A percentile compares a stretch with the other conserved stretches of the same genome.
Conservation (phyloP, 1,140 invertebrate species). For the Lepidurus apus region DNA sequence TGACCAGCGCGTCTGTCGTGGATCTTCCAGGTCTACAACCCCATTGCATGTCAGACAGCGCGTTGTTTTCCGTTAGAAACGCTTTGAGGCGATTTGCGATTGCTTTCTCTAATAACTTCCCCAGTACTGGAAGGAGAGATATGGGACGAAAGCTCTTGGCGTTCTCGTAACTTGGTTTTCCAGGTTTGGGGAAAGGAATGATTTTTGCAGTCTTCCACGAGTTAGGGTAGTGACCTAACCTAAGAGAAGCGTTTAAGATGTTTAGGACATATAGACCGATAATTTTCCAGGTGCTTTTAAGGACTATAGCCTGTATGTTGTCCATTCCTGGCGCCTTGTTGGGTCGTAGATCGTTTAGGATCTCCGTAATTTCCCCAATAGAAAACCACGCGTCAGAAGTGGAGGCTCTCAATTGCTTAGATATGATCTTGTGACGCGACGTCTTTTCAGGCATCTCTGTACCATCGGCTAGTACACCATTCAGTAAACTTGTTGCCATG, state of each 20-base stretch:
- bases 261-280: not conserved
- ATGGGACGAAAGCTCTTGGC: no score
- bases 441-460: not conserved
- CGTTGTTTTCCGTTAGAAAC: not conserved
- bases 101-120: conserved; percentile 14
- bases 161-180: conserved; percentile 23
- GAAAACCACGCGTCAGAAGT: not conserved
- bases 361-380: not conserved
- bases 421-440: not conserved
- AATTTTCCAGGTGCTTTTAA: not conserved
- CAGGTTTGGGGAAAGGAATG: not conserved
- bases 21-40: conserved; percentile 10
- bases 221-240: conserved; percentile 16
- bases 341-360: not conserved
- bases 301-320: not conserved
- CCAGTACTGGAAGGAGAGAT: not conserved
- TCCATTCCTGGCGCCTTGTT: not conserved
- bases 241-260: conserved; percentile 1
- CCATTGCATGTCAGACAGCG: not conserved
- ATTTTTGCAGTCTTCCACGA: conserved; percentile 23
- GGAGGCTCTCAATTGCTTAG: not conserved
- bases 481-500: conserved; percentile 4
- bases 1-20: not conserved
- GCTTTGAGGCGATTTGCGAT: not conserved
- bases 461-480: not conserved